Base-by-base conservation (phyloP, 2,888 invertebrate species). In the Drosophila mimetica region DNA sequence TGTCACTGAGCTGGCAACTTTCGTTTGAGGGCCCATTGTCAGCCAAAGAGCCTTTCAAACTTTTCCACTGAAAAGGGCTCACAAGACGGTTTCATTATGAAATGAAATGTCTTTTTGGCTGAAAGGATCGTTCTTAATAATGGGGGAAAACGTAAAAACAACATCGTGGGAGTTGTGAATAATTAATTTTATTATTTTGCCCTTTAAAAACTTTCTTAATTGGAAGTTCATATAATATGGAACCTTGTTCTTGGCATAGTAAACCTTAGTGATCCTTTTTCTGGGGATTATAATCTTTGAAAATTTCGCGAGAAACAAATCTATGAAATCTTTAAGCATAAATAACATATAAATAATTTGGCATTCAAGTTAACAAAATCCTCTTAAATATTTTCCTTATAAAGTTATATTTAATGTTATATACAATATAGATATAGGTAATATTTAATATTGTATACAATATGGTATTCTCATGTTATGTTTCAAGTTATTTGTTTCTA, bases 1-100 rank as follows among this genome's bases (percentile, higher is more conserved):
- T 60, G 60, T 61, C 58, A 61, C 46, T 58, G 60, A 61, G 60
- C 39, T 22, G 16, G 46, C 60, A 58, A 61, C 58, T 61, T 61
- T 58, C 39, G 16, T 61, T 44, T 16, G 30, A 61, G 60, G 39
- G 22, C 58, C 30, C 44, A 46, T 58, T 57, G 60, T 58, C 44
- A 30, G 60, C 13, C 44, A n/a, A 37, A 46, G 59, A 32, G 30
- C 46, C 60, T 32, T 55, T 60, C 16, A 42, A 63, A 41, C 52
- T 34, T 55, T 59, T 34, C 34, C 63, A 16, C 41, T 47, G 58
- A 46, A 22, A 25, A 8, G 22, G 16, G 11, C 44, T 60, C 36
- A n/a, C 16, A 18, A 25, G 36, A 18, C 22, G 48, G 22, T 54
- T 50, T 18, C 50, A 51, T 37, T 25, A 11, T 25, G 11, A 4